phyloP scores from a whole-genome alignment of 2,888 invertebrate species.

The Caenorhabditis angaria region DNA sequence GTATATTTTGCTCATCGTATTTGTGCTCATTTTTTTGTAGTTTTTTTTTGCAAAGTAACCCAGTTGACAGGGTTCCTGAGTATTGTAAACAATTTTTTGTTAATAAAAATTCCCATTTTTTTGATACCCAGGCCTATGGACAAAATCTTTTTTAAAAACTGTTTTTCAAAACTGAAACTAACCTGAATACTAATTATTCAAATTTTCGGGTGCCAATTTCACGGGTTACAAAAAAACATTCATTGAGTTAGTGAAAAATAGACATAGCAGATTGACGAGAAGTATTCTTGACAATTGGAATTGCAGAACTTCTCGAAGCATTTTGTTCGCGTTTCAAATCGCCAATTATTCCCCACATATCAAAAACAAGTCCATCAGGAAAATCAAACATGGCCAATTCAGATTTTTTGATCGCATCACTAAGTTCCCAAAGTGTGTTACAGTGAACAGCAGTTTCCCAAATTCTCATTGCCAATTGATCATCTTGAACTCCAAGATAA shows the following conservation, averaged over 20 bases:
- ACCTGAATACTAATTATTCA: too few species aligned
- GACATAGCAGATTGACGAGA: slow-evolving; percentile 28
- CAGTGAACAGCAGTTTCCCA: slow-evolving; percentile 83
- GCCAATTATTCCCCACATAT: slow-evolving; percentile 82
- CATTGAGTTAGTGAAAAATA: slow-evolving; percentile 5
- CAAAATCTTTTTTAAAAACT: too few species aligned
- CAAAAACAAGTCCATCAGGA: slow-evolving; percentile 94
- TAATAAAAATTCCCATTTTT: too few species aligned
- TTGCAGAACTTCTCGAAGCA: neutral
- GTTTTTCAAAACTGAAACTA: too few species aligned
- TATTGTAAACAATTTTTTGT: too few species aligned
- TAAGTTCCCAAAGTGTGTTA: slow-evolving; percentile 48
- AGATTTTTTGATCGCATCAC: slow-evolving; percentile 75
- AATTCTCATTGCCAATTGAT: slow-evolving; percentile 85
- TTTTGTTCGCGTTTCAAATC: slow-evolving; percentile 49
- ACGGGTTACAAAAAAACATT: too few species aligned
- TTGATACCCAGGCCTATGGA: too few species aligned
- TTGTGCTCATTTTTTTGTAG: slow-evolving; percentile 9
- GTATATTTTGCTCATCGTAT: neutral
- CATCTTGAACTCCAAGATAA: slow-evolving; percentile 92
- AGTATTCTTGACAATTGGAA: slow-evolving; percentile 9
- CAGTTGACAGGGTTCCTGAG: neutral
- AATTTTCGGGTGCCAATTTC: too few species aligned
- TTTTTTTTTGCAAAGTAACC: slow-evolving; percentile 8
- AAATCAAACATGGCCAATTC: slow-evolving; percentile 94